Evolutionary conservation across 2,797 vertebrate genomes (phyloP), one percentile per base, ranked within the genome.

Genomic region (Chelmon rostratus): DNA sequence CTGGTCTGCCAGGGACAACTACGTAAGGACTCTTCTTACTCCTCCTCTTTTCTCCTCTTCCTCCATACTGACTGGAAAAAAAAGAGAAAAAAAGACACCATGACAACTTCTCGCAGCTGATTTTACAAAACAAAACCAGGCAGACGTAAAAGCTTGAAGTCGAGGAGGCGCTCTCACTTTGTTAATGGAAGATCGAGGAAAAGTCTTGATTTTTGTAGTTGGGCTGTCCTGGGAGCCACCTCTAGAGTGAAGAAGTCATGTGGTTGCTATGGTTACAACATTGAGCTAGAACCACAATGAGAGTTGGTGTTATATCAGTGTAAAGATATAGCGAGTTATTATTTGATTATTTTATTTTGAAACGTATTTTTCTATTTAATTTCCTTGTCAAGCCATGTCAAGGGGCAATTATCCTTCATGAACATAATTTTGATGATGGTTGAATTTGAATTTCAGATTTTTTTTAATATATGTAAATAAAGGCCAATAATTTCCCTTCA

Each of bases 1-100:
- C 93, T 99, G 98, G 98, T 99, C 98, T 18, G 98, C 98, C 66
- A 92, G 98, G 61, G 98, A 99, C 93, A 99, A 99, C 95, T 99
- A 99, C 1, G 98, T 99, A 93, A 98, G 98, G 93, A 52, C 58
- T 65, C 65, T 16, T 37, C 42, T 58, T 23, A 12, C 28, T 25
- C n/a, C n/a, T 50, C 35, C 33, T 42, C 18, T 35, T 37, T 33
- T 8, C 44, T 46, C 33, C 59, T 78, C 56, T 13, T 62, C 63
- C 23, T 52, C 44, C 49, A 37, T 56, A 8, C 64, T 52, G 28
- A 59, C 57, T 59, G 21, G n/a, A 25, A 40, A 16, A 10, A 42
- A 68, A 66, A 65, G 13, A 42, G 40, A n/a, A n/a, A n/a, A 47
- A 33, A 38, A 62, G 49, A 35, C 53, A 52, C 10, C 37, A 47